Base-by-base conservation (phyloP, 1,140 invertebrate species). In the Carcinoscorpius rotundicauda region DNA sequence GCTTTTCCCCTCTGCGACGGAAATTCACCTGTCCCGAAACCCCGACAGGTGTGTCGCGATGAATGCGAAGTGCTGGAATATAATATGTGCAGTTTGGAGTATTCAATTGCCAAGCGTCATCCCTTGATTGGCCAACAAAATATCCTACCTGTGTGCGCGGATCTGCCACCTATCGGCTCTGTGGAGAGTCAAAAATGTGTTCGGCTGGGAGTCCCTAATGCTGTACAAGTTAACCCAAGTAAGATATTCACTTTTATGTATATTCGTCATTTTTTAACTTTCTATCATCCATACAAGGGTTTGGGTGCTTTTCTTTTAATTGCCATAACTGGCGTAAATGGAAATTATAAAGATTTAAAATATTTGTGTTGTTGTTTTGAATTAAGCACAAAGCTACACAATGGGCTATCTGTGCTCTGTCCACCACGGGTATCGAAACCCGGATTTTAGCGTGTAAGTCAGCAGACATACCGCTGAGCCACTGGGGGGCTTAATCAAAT, bases 71-170 rank as follows among this genome's bases (percentile, higher is more conserved):
- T 91, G 61, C 76, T 97, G 55, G 91, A 96, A 76, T 88, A 88
- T 74, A 89, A 94, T 71, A 79, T 97, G 1, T 97, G 94, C 75
- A 84, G 87, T 72, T 87, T 86, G 66, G 94, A 98, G 74, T 97
- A 97, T 78, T 87, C 89, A 0, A 88, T 96, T 67, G 94, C 92
- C 1, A 94, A 95, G 72, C 81, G 87, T 66, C 93, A 97, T 81
- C 89, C 88, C 3, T 81, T 93, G n/a, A 91, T 97, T 71, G 89
- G 80, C 72, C 70, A 72, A 67, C 66, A 69, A 53, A 76, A 94
- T 57, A 85, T 87, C 58, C 80, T 97, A 60, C 88, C 94, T 65
- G 88, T 91, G 66, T 98, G 95, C 75, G 81, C 85, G 57, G 83
- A 89, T 68, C 79, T 98, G 60, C 91, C 93, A 0, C 80, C 84